A percentile compares a stretch with the other conserved stretches of the same genome.
phyloP scores from a whole-genome alignment of 2,113 vertebrate genomes.

The Chaetodon trifascialis region DNA sequence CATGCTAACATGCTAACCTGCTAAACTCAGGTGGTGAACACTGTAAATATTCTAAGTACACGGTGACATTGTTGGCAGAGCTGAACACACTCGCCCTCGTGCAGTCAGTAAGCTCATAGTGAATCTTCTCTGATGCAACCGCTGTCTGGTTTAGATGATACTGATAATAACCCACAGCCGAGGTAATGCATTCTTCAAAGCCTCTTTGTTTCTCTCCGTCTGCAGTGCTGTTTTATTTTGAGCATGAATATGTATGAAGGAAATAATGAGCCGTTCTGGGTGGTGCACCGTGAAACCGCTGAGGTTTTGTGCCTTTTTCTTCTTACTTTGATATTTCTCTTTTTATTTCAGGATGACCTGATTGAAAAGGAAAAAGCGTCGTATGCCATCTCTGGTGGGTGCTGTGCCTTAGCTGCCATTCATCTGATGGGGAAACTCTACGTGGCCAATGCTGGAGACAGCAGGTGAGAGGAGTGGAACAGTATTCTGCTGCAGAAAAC shows the following conservation, averaged over 20 bases:
- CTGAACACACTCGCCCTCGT: background rate
- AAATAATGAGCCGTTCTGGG: slow-evolving; percentile 25
- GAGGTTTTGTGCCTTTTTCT: slow-evolving; percentile 22
- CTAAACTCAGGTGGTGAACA: background rate
- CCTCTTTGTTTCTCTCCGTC: slow-evolving; percentile 26
- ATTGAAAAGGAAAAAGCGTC: slow-evolving; percentile 90
- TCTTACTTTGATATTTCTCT: slow-evolving; percentile 1
- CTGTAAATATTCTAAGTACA: background rate
- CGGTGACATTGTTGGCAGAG: background rate
- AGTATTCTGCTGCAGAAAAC: background rate
- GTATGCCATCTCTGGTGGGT: slow-evolving; percentile 91
- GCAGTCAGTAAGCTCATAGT: background rate
- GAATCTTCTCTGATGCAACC: background rate
- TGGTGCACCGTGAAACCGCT: background rate
- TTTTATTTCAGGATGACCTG: slow-evolving; percentile 88
- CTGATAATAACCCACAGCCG: background rate
- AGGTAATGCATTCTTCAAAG: slow-evolving; percentile 18
- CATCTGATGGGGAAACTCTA: slow-evolving; percentile 96
- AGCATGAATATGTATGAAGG: slow-evolving; percentile 37
- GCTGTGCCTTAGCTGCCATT: slow-evolving; percentile 93
- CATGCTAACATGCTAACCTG: background rate
- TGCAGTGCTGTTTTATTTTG: slow-evolving; percentile 25
- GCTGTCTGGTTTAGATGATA: slow-evolving; percentile 9
- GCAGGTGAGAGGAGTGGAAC: slow-evolving; percentile 86
- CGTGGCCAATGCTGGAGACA: slow-evolving; percentile 97